Base-by-base conservation (phyloP, 2,797 vertebrate species). In the Rachycentron canadum region DNA sequence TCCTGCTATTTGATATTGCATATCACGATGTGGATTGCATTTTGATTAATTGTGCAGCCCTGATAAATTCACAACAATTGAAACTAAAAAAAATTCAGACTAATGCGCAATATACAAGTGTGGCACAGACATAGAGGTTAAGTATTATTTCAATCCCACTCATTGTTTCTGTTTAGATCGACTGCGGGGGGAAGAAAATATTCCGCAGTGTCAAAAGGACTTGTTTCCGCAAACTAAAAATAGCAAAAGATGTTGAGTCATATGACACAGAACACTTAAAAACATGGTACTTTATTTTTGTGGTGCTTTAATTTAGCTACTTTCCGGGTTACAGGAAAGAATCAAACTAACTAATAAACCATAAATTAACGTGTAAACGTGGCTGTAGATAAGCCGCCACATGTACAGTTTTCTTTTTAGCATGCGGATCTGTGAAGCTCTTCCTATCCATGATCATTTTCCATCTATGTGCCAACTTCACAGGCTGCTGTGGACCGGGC, bases 201-300 rank as follows among this genome's bases (percentile, higher is more conserved):
- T 45, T 19, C 17, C 17, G 43, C 43, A 45, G 43, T 17, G 5
- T 6, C 2, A 45, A 67, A 26, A 38, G 32, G 25, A 60, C 21
- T 75, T 34, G 19, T 67, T 88, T 85, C 86, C 63, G 2, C 50
- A 63, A 80, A 84, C 74, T 83, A 87, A 76, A 83, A 73, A 78
- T 78, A 88, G 49, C 40, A 10, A 3, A 0, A 26, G 19, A 66
- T 45, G 36, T 57, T 49, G 10, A 55, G 60, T 87, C 88, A 86
- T 62, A 60, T 75, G 83, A 86, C 69, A 76, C 5, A 19, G 40
- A 26, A 71, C 10, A 62, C 23, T 13, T n/a, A 45, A 58, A 19
- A 25, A 16, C 3, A 40, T 28, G 17, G 11, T 21, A n/a, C 53
- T 12, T 25, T 7, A n/a, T 2, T 17, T n/a, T n/a, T n/a, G n/a